A percentile compares a stretch with the other conserved stretches of the same genome.
Conservation (phyloP, 2,797 vertebrate genomes). For the Knipowitschia caucasica region DNA sequence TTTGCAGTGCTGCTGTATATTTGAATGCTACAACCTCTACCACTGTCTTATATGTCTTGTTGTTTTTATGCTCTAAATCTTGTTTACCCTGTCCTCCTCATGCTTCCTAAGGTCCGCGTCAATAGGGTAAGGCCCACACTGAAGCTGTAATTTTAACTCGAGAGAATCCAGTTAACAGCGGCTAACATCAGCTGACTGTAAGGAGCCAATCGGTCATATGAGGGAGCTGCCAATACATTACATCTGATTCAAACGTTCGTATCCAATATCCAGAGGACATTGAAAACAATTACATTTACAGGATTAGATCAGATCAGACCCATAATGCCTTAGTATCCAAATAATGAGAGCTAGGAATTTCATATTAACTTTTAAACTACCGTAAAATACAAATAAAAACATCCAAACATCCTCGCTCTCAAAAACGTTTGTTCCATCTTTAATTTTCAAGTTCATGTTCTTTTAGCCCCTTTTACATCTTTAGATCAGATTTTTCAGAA, state of each 20-base stretch:
- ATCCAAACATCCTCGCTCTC: no score
- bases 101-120: conserved; percentile 87
- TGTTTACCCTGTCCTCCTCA: conserved; percentile 44
- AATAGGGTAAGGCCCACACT: conserved; percentile 84
- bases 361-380: no score
- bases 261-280: no score
- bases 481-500: no score
- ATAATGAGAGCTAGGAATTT: no score
- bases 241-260: conserved; percentile 5
- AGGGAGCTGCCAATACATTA: conserved; percentile 13
- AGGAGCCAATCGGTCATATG: conserved; percentile 23
- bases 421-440: no score
- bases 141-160: conserved; percentile 13
- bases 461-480: no score
- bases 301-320: no score
- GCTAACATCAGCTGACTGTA: conserved; percentile 22
- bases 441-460: no score
- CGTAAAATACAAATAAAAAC: no score
- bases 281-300: no score
- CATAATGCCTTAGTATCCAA: no score
- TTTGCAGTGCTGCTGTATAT: not conserved
- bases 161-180: conserved; percentile 11
- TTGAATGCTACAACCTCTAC: not conserved
- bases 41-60: not conserved
- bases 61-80: not conserved